Evolutionary conservation across 2,113 vertebrate genomes (phyloP).

Genomic region (Collichthys lucidus): DNA sequence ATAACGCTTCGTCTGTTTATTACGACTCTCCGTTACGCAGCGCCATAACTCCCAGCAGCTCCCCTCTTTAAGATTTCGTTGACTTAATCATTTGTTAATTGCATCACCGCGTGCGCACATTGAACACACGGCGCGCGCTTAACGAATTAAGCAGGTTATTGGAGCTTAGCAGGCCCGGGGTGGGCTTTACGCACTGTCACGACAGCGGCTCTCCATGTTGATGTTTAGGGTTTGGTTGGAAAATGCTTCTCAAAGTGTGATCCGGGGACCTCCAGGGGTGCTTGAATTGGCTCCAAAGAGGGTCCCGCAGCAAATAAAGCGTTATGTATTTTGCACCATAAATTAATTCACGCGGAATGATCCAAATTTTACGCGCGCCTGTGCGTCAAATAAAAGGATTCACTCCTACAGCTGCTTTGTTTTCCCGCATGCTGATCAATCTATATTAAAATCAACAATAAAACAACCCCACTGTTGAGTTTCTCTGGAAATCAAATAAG

Average conservation of each 20-base stretch:
- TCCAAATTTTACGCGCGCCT: neutral
- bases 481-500: neutral
- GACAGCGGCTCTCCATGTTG: neutral
- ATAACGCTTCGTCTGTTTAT: slow-evolving; percentile 44
- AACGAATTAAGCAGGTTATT: slow-evolving; percentile 48
- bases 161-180: slow-evolving; percentile 1
- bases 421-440: neutral
- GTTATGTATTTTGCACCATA: neutral
- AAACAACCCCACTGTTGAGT: neutral
- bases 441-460: slow-evolving; percentile 5
- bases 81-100: slow-evolving; percentile 15
- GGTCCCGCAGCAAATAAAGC: slow-evolving; percentile 9
- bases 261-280: slow-evolving; percentile 26
- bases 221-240: slow-evolving; percentile 12
- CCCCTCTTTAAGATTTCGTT: slow-evolving; percentile 64
- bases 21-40: slow-evolving; percentile 31
- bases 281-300: slow-evolving; percentile 3
- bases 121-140: slow-evolving; percentile 22
- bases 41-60: slow-evolving; percentile 5
- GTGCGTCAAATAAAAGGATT: neutral
- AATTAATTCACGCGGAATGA: neutral
- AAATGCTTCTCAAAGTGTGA: slow-evolving; percentile 28
- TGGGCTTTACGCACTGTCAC: slow-evolving; percentile 31
- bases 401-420: neutral
- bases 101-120: neutral